A percentile compares a stretch with the other conserved stretches of the same genome.
phyloP scores from a whole-genome alignment of 2,797 vertebrate species.

The Syngnathus acus region DNA sequence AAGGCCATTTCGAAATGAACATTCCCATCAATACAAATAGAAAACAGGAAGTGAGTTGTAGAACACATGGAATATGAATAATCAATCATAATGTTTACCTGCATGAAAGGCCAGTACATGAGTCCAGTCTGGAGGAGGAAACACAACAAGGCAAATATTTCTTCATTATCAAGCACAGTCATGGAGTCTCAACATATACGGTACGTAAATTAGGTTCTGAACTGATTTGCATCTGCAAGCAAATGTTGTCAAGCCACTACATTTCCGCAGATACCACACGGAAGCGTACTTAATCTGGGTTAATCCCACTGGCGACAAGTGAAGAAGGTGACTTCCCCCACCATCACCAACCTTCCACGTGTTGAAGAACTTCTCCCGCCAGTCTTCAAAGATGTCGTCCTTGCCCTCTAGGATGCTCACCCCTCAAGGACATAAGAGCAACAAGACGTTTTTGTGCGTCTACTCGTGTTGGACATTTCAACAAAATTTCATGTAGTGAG shows the following conservation, averaged over 20 bases:
- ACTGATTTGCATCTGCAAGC: neutral
- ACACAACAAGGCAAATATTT: neutral
- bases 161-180: neutral
- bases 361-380: constrained; percentile 89
- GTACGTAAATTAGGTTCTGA: neutral
- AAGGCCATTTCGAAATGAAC: neutral
- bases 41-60: neutral
- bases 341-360: constrained; percentile 80
- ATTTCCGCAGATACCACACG: neutral
- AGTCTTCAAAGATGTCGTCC: constrained; percentile 83
- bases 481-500: neutral
- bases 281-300: constrained; percentile 30
- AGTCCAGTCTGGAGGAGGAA: constrained; percentile 79
- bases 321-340: constrained; percentile 37
- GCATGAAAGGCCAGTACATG: constrained; percentile 92
- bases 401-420: constrained; percentile 85
- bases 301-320: constrained; percentile 35
- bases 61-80: neutral
- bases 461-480: neutral
- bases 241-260: no score
- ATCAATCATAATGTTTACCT: constrained; percentile 64
- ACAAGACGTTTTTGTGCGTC: neutral
- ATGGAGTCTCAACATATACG: neutral
- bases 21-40: neutral
- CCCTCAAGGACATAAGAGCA: constrained; percentile 58